phyloP scores from a whole-genome alignment of 2,888 invertebrate species.

The Prosopocoilus inquinatus region DNA sequence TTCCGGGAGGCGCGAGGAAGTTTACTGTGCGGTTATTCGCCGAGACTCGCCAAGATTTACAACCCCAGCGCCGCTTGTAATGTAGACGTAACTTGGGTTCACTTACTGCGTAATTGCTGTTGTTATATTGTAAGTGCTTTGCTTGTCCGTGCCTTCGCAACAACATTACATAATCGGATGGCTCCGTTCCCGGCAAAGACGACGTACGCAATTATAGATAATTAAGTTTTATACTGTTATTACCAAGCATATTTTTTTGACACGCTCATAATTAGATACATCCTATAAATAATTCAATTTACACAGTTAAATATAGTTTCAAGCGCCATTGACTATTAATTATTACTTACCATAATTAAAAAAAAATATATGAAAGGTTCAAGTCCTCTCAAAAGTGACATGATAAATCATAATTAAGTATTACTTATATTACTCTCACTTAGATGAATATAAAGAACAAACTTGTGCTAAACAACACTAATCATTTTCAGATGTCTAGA shows the following conservation, averaged over 20 bases:
- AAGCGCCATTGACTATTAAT: too few species aligned
- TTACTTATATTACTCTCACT: too few species aligned
- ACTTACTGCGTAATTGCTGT: constrained; percentile 20
- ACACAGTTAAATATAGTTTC: too few species aligned
- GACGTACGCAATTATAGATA: constrained; percentile 18
- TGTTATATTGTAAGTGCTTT: constrained; percentile 22
- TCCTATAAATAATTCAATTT: too few species aligned
- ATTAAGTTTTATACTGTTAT: constrained; percentile 4
- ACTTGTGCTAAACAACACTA: too few species aligned
- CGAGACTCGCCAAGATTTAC: constrained; percentile 22
- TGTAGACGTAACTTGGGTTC: constrained; percentile 16
- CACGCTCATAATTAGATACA: too few species aligned
- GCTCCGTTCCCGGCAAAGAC: constrained; percentile 5
- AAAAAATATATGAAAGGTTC: too few species aligned
- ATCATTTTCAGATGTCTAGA: too few species aligned
- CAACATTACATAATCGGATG: constrained; percentile 17
- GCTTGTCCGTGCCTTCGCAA: constrained; percentile 16
- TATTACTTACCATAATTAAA: too few species aligned
- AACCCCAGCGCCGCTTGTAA: constrained; percentile 9
- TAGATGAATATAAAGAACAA: too few species aligned
- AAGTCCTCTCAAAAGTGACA: too few species aligned
- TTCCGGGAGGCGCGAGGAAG: constrained; percentile 39
- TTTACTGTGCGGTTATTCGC: constrained; percentile 33
- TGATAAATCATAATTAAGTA: too few species aligned
- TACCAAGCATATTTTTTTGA: neutral